A percentile compares a stretch with the other conserved stretches of the same genome.
phyloP scores from a whole-genome alignment of 2,888 invertebrate genomes.

The Allophyes oxyacanthae region DNA sequence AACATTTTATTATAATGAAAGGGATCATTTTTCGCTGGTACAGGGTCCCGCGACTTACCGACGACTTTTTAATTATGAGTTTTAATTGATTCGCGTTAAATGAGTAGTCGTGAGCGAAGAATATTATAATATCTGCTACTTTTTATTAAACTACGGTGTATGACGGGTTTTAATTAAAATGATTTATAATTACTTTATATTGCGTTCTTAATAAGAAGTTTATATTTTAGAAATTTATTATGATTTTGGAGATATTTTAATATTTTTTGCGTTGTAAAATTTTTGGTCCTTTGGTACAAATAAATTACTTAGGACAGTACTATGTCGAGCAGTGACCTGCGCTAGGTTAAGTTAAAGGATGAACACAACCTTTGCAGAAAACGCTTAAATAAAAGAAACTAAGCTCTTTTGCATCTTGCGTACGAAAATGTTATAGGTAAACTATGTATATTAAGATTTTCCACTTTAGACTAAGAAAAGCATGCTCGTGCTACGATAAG shows the following conservation, averaged over 20 bases:
- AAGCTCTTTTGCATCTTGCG: too few relatives aligned
- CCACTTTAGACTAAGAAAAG: too few relatives aligned
- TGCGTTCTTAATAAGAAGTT: neutral
- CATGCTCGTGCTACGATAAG: too few relatives aligned
- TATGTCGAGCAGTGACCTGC: too few relatives aligned
- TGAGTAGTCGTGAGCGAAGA: constrained; percentile 36
- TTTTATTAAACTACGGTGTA: constrained; percentile 22
- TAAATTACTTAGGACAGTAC: too few relatives aligned
- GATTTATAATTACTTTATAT: constrained; percentile 18
- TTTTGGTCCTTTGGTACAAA: constrained; percentile 1
- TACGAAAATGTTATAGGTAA: too few relatives aligned
- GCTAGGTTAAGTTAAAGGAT: too few relatives aligned
- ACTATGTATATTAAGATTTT: too few relatives aligned
- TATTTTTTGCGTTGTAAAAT: neutral
- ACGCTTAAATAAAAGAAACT: too few relatives aligned
- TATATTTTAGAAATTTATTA: neutral
- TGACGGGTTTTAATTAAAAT: constrained; percentile 30
- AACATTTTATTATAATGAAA: constrained; percentile 42
- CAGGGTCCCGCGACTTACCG: constrained; percentile 32
- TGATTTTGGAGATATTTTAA: constrained; percentile 8
- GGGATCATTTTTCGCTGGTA: constrained; percentile 50
- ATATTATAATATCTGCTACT: constrained; percentile 41
- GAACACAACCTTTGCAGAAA: too few relatives aligned
- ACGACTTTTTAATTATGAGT: constrained; percentile 54
- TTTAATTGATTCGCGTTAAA: constrained; percentile 56